Base-by-base conservation (phyloP, 2,797 vertebrate species). In the Protosalanx chinensis region DNA sequence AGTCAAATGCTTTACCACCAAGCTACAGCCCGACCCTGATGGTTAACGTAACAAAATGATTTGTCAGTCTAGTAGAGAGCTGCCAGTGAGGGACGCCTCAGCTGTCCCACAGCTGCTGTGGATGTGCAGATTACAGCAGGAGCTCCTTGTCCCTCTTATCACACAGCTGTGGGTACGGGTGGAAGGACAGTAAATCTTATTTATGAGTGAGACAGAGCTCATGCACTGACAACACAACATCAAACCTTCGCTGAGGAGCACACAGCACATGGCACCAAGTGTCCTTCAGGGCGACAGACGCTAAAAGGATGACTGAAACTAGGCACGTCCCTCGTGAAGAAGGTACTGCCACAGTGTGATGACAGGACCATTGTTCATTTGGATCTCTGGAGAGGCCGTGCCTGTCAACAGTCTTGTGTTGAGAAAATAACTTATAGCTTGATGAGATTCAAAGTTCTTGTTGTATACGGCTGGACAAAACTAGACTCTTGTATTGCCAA, bases 41-140 rank as follows among this genome's bases (percentile, higher is more conserved):
- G 41, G 10, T 46, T 46, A 46, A 46, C 41, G 13, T 12, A 13
- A 46, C 41, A 46, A 46, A 46, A 46, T 46, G 10, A 46, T 12
- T 46, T 46, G 41, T 46, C 8, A 13, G 8, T 46, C 41, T 46
- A 41, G 37, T 53, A n/a, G 59, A 61, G 29, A 67, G 41, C 41
- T 7, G 46, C 16, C 46, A 49, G 35, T 16, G 41, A 67, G 18
- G 33, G 85, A 78, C 71, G 80, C 73, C 81, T 93, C 91, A 90
- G 91, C 91, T 92, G 91, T 90, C 82, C 81, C 84, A 87, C 90
- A 92, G 91, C 90, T 92, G 91, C 89, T 85, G 78, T 85, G 64
- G 82, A 84, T 78, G 81, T 76, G 79, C 78, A 76, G 84, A 77
- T 76, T 78, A 76, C 84, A 83, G 82, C 79, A 8, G 41, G 81